Base-by-base conservation (phyloP, 2,797 vertebrate genomes). In the Sebastes vulpes region DNA sequence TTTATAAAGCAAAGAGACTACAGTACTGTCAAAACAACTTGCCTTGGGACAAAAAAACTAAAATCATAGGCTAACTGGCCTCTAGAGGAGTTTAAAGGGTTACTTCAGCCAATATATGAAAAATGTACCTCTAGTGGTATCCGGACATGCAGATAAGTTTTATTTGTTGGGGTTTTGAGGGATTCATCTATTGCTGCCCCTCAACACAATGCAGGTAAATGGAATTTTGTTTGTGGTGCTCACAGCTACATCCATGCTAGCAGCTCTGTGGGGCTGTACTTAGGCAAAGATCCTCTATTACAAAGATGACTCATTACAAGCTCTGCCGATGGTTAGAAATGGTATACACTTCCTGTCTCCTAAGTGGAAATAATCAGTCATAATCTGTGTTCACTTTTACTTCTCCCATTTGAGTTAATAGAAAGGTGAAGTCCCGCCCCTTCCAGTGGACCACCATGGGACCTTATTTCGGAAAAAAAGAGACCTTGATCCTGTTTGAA, bases 1-100 rank as follows among this genome's bases (percentile, higher is more conserved):
- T 81, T 88, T 66, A 71, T 16, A 61, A 77, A 89, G 81, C 50
- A 56, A 56, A 82, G 21, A 72, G 50, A 84, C 71, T 79, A 76
- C 60, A 83, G 72, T 57, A 67, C 79, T 32, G 71, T 79, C 53
- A 61, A 71, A 87, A 82, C 26, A 56, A 74, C 32, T 5, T 59
- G 68, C 31, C 80, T 42, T 31, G 31, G 20, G 26, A 82, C n/a
- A 8, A 59, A 57, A 81, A 31, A 74, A 77, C 18, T 38, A 35
- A 78, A 72, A 60, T 20, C 80, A 21, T 53, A 63, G n/a, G n/a
- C 42, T 46, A 46, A 60, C 23, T 73, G 75, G 77, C 56, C 57
- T 69, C 64, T 75, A 58, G 38, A 67, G 21, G 73, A 3, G 18
- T 67, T 60, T 65, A 20, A 70, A 80, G 54, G 77, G 35, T 26